These are phyloP conservation scores for Eustalomyia histrio DNA, from an alignment of 2,888 invertebrate species.

Conservation along the genomic window DNA sequence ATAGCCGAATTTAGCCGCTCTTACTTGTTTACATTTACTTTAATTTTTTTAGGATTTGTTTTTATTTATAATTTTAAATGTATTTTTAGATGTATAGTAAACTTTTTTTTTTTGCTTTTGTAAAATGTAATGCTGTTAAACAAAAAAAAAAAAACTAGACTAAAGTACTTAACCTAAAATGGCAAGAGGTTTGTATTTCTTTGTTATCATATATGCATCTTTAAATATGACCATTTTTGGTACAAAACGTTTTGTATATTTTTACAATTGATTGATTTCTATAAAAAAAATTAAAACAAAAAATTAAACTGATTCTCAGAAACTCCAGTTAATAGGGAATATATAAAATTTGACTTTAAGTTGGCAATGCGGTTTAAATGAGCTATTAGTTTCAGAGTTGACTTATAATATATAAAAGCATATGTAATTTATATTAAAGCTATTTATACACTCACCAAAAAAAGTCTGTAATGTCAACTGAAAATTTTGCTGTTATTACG, in stretches of 20 bases:
- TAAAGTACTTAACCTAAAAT: conserved; percentile 35
- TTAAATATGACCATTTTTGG: conserved; percentile 40
- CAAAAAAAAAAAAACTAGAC: conserved; percentile 7
- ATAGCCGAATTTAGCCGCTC: no score
- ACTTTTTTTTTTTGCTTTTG: no score
- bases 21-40: conserved; percentile 21
- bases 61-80: conserved; percentile 1
- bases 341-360: background rate
- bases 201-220: conserved; percentile 37
- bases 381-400: no score
- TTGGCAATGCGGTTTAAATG: no score
- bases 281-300: background rate
- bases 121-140: background rate
- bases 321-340: no score
- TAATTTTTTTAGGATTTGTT: background rate
- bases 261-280: conserved; percentile 41
- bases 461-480: no score
- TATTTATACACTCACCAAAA: no score
- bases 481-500: no score
- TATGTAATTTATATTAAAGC: no score
- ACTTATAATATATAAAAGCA: no score
- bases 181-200: background rate
- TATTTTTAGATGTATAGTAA: conserved; percentile 10
- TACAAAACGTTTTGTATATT: conserved; percentile 9
- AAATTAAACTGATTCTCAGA: background rate